Base-by-base conservation (phyloP, 2,113 vertebrate species). In the Pungitius pungitius region DNA sequence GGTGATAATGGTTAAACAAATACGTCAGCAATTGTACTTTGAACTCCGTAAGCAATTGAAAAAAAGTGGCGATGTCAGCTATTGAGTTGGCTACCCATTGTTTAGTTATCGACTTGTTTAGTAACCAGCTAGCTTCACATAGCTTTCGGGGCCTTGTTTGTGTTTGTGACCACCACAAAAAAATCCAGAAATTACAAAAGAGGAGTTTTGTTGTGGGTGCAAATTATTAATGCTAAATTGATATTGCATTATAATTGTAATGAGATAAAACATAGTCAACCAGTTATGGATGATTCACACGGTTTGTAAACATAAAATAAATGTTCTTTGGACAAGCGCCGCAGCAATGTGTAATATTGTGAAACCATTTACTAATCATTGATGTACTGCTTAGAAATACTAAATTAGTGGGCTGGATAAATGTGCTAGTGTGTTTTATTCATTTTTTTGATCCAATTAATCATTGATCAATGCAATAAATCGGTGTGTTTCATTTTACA, bases 401-500 rank as follows among this genome's bases (percentile, higher is more conserved):
- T 40, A n/a, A 55, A 55, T 24, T 2, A 24, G 7, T 9, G 4
- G 30, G 10, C 49, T 12, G 3, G 18, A 8, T 6, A 13, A 24
- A 49, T 45, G 30, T 65, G 37, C 26, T 27, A 20, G 2, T 11
- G 6, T 61, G 6, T 51, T 68, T 52, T 27, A 35, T 39, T 39
- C 1, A 54, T 6, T 60, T 0, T 0, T 11, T 27, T 60, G 17
- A 43, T 45, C 7, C 8, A n/a, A 20, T 43, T 4, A 33, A 43
- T 83, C 26, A 65, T 37, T 49, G 6, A 69, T 43, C 9, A 33
- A 1, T 37, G 26, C 12, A 39, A 26, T 77, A 61, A 20, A 55
- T 69, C 40, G 59, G 26, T 49, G 0, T 1, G 26, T 49, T 78
- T 87, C 63, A 35, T 59, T 62, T 81, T 30, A 85, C 88, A 97